phyloP scores from a whole-genome alignment of 2,888 invertebrate genomes.

The Trisateles emortualis region DNA sequence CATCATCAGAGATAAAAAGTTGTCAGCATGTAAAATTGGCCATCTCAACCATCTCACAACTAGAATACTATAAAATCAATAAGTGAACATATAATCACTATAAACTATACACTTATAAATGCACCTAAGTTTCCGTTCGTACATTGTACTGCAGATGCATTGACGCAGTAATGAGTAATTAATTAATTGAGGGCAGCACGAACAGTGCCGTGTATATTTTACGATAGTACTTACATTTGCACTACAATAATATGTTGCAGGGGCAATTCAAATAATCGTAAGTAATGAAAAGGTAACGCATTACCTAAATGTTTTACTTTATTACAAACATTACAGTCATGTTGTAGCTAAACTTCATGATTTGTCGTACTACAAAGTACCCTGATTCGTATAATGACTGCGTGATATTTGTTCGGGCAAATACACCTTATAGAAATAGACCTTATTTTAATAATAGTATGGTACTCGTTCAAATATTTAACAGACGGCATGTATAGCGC shows the following conservation, averaged over 20 bases:
- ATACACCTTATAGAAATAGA: no score
- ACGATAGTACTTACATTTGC: not conserved
- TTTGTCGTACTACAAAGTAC: no score
- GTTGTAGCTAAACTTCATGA: no score
- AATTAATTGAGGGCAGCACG: constrained; percentile 4
- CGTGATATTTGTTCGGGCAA: no score
- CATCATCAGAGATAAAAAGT: no score
- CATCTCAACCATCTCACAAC: no score
- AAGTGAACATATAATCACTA: not conserved
- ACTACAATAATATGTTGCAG: not conserved
- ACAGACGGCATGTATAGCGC: no score
- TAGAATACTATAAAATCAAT: no score
- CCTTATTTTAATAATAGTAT: no score
- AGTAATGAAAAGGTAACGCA: not conserved
- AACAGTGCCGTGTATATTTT: not conserved
- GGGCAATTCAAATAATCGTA: not conserved
- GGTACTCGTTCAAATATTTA: no score
- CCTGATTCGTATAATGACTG: no score
- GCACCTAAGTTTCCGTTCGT: not conserved
- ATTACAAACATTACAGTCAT: not conserved
- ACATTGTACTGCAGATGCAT: constrained; percentile 2
- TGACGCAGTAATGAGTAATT: constrained; percentile 4
- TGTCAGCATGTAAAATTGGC: no score
- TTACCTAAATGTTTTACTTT: not conserved
- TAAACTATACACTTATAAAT: not conserved